Percentiles rank a stretch among this genome's conserved stretches.
Evolutionary conservation across 2,113 vertebrate species (phyloP).

Genomic region (Platysternon megacephalum): DNA sequence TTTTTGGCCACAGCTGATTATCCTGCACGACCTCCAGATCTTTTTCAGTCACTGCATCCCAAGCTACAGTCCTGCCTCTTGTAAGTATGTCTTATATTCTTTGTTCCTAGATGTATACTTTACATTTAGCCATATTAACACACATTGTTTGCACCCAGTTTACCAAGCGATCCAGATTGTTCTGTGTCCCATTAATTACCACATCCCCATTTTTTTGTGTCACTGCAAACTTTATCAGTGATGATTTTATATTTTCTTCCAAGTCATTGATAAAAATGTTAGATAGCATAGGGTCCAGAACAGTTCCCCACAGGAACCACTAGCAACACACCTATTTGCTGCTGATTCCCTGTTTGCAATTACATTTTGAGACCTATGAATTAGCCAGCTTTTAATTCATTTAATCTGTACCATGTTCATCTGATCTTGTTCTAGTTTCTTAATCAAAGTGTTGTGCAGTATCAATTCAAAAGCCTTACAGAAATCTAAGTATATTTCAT

Average conservation of each 20-base stretch:
- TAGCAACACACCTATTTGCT: neutral
- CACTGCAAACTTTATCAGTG: neutral
- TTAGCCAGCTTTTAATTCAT: neutral
- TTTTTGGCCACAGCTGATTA: neutral
- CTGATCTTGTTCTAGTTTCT: neutral
- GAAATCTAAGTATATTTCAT: neutral
- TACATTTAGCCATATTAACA: neutral
- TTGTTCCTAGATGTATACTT: neutral
- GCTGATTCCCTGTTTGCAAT: neutral
- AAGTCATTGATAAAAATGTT: neutral
- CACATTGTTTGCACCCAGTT: neutral
- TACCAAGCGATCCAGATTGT: neutral
- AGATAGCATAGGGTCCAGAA: neutral
- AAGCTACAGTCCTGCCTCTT: neutral
- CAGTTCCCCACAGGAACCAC: neutral
- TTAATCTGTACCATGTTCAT: neutral
- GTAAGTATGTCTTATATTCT: neutral
- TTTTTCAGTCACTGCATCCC: neutral
- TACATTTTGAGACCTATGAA: neutral
- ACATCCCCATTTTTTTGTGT: neutral
- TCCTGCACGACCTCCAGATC: neutral
- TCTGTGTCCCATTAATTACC: neutral
- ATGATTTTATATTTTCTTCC: neutral
- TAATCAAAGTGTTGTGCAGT: neutral
- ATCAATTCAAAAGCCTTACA: neutral